Conservation (phyloP, 2,888 invertebrate species). For the Diogma glabrata region DNA sequence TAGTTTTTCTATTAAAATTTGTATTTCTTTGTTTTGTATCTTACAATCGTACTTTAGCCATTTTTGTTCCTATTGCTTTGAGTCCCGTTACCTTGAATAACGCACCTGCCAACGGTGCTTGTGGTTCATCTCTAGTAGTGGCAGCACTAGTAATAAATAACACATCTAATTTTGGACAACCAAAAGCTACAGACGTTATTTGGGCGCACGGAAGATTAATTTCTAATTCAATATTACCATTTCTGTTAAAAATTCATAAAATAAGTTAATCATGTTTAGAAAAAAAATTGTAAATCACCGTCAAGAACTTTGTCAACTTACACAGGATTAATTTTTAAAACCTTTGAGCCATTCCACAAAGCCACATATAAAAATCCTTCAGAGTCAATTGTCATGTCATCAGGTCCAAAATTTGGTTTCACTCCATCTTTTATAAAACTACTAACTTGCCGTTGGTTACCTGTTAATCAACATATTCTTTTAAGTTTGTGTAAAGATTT, state of each 20-base stretch:
- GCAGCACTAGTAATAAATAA: slow-evolving; percentile 58
- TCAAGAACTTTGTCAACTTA: too few species aligned
- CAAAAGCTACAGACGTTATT: slow-evolving; percentile 61
- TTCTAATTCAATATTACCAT: slow-evolving; percentile 43
- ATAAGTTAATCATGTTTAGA: too few species aligned
- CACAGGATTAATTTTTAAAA: slow-evolving; percentile 36
- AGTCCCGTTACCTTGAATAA: slow-evolving; percentile 49
- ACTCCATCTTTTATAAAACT: slow-evolving; percentile 38
- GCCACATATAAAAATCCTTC: slow-evolving; percentile 70
- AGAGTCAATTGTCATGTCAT: slow-evolving; percentile 70
- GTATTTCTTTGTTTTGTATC: too few species aligned
- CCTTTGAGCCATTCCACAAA: slow-evolving; percentile 53
- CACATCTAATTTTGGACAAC: slow-evolving; percentile 51
- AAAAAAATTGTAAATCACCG: too few species aligned
- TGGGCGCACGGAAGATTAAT: slow-evolving; percentile 54
- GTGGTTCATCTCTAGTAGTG: slow-evolving; percentile 23
- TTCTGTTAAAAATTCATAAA: slow-evolving; percentile 22
- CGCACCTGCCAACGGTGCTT: slow-evolving; percentile 43
- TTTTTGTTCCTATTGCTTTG: slow-evolving; percentile 41
- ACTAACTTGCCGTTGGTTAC: slow-evolving; percentile 47
- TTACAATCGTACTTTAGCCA: slow-evolving; percentile 27
- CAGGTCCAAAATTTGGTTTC: slow-evolving; percentile 41
- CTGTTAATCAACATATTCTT: too few species aligned
- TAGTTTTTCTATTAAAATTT: too few species aligned
- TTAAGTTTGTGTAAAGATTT: neutral